Conservation (phyloP, 2,888 invertebrate species). For the Portevinia maculata region DNA sequence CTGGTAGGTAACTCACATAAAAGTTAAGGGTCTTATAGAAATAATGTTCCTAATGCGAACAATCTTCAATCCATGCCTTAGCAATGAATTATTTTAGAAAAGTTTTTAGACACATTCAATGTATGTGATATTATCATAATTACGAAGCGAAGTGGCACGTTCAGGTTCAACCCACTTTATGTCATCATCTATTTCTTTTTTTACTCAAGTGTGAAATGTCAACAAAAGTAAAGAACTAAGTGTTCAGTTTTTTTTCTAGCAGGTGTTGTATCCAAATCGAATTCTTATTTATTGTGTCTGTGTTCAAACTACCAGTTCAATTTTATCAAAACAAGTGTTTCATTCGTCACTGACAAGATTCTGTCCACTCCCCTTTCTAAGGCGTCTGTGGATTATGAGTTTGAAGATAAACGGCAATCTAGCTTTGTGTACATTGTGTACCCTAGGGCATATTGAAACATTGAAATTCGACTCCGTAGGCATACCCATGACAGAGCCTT, state of each 20-base stretch:
- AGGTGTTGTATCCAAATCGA: background rate
- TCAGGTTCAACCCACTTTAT: too few relatives aligned
- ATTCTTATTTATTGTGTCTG: slow-evolving; percentile 6
- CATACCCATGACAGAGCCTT: slow-evolving; percentile 34
- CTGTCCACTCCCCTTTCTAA: slow-evolving; percentile 22
- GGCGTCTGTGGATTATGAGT: slow-evolving; percentile 1
- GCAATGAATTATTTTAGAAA: too few relatives aligned
- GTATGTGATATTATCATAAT: too few relatives aligned
- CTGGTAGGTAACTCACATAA: too few relatives aligned
- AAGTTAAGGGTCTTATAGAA: too few relatives aligned
- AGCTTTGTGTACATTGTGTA: background rate
- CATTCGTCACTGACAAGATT: slow-evolving; percentile 35
- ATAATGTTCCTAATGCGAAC: too few relatives aligned
- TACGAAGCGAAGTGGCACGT: background rate
- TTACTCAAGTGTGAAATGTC: too few relatives aligned
- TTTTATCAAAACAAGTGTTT: slow-evolving; percentile 67
- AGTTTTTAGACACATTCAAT: too few relatives aligned
- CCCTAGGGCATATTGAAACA: slow-evolving; percentile 31
- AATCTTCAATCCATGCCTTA: too few relatives aligned
- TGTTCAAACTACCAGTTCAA: slow-evolving; percentile 34
- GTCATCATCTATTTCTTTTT: too few relatives aligned
- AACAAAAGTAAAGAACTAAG: too few relatives aligned
- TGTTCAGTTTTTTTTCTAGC: background rate
- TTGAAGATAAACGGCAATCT: background rate
- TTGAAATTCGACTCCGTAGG: slow-evolving; percentile 48